phyloP scores from a whole-genome alignment of 2,113 vertebrate species.

The Pedionomus torquatus region DNA sequence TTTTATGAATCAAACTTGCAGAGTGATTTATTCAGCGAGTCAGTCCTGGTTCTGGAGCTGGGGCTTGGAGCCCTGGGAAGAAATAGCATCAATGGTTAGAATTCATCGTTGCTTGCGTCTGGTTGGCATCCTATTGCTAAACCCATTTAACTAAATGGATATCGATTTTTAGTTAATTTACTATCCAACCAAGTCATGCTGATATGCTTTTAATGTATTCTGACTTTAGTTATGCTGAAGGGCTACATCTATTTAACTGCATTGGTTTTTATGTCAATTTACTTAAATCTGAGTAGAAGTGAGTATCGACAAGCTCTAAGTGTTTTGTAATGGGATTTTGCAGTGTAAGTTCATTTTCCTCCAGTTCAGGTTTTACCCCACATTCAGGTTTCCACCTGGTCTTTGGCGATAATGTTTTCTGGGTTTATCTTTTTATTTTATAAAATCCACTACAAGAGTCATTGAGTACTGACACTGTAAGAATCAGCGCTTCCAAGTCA shows the following conservation, averaged over 20 bases:
- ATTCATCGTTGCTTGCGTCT: neutral
- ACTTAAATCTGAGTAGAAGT: neutral
- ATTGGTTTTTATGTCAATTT: neutral
- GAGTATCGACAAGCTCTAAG: neutral
- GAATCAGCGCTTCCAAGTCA: neutral
- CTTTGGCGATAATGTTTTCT: neutral
- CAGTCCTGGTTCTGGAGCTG: neutral
- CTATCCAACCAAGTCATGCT: neutral
- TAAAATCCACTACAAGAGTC: neutral
- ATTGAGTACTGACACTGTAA: neutral
- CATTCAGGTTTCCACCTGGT: neutral
- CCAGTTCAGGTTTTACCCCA: neutral
- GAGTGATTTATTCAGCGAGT: neutral
- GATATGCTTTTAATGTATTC: constrained; percentile 3
- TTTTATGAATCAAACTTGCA: neutral
- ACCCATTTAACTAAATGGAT: constrained; percentile 20
- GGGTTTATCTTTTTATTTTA: neutral
- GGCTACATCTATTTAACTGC: neutral
- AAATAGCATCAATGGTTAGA: neutral
- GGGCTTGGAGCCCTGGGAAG: neutral
- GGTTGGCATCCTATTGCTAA: neutral
- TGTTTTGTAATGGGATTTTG: neutral
- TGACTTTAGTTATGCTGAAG: neutral
- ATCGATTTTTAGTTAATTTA: constrained; percentile 48
- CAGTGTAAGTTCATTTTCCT: neutral